Base-by-base conservation (phyloP, 2,113 vertebrate genomes). In the Lepisosteus osseus region DNA sequence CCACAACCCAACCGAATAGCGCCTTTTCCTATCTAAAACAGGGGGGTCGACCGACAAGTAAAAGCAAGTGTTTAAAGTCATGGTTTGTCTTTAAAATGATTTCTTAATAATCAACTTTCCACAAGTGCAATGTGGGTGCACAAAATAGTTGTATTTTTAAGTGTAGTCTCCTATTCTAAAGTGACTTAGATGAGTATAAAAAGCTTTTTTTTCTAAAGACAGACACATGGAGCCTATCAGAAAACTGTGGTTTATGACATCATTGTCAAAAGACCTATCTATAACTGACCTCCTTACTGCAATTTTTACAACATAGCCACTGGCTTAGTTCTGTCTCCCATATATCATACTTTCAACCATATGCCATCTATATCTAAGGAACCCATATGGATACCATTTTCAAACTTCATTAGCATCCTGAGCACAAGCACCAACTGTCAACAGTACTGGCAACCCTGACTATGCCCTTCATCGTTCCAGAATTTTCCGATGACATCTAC, bases 171-270 rank as follows among this genome's bases (percentile, higher is more conserved):
- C 29, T 29, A 29, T 29, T 29, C 29, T 29, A 29, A 29, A 29
- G 29, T 29, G 29, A 1, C 29, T 59, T 9, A 51, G 9, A 51
- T 6, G 5, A 15, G 13, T 59, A 59, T n/a, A n/a, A 13, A 15
- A 59, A 15, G 57, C 5, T 13, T 59, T 14, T 29, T 29, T 29
- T 29, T 29, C 29, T 29, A 29, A 29, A 29, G 57, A 59, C 4
- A n/a, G 56, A 59, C 56, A 59, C 56, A 59, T 59, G 56, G 11
- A 59, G 56, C n/a, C n/a, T 59, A n/a, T 59, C 57, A 59, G 57
- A 59, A 59, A 2, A 59, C 11, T n/a, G 57, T 59, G 57, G 5
- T 59, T 59, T 59, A 59, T 6, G 57, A 59, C 57, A 59, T 59
- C 12, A 59, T 59, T 13, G 57, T 15, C 57, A 59, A 59, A 59